Evolutionary conservation across 1,140 invertebrate species (phyloP), one percentile per base, ranked within the genome.

Genomic region (Musca vetustissima): DNA sequence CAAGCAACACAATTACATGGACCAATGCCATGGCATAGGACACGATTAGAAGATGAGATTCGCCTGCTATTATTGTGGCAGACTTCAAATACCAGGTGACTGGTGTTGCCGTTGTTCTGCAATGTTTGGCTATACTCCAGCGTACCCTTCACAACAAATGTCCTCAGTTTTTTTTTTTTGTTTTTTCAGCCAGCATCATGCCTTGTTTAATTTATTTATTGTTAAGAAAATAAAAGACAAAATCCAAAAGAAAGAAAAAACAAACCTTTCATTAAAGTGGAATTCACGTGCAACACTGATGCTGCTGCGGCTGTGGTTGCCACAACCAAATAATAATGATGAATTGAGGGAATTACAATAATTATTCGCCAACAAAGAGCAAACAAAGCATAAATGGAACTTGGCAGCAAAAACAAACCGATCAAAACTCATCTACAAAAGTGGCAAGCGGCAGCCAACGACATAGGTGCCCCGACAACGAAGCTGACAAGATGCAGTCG

Each of bases 321-420:
- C 57, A 61, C 57, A 43, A 36, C 32, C 1, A 52, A 21, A 52
- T 61, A 43, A 61, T 61, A 61, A 61, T 61, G 57, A 61, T 61
- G 57, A 61, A 61, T 61, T 61, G 57, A 17, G 25, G 28, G 19
- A 32, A 61, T 61, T 61, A 61, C 36, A 43, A 61, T 61, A 61
- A 61, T 61, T 61, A 61, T 36, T 36, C 19, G 19, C 28, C 32
- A 43, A 36, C 11, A 19, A 61, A 36, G 19, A 61, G 19, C n/a
- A 9, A 61, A 21, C 28, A 17, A 61, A 43, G 28, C 4, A 17
- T 19, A 17, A 19, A 50, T 50, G 49, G 4, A 50, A 50, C 19
- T 21, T 50, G 19, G n/a, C 19, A 19, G 19, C 49, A 50, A 50
- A 17, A 17, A 50, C 49, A 19, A 50, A 19, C 49, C 49, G 49